Conservation (phyloP, 1,140 invertebrate species). For the Chymomyza costata region DNA sequence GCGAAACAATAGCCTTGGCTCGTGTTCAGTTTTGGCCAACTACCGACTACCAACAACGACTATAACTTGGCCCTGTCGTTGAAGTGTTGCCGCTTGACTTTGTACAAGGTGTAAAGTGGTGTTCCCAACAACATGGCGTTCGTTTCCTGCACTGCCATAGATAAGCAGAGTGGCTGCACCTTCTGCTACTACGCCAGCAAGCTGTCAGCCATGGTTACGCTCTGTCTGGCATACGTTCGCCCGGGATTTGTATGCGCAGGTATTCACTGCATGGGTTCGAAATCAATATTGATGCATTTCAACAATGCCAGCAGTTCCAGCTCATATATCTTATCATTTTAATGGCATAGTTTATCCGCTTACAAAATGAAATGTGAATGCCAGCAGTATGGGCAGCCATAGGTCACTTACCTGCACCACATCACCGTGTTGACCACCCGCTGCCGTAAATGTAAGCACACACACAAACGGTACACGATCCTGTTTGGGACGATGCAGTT, state of each 20-base stretch:
- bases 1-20: constrained; percentile 56
- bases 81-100: constrained; percentile 4
- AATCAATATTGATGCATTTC: constrained; percentile 53
- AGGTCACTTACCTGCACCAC: constrained; percentile 84
- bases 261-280: constrained; percentile 47
- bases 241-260: constrained; percentile 35
- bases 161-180: neutral
- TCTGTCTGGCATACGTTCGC: constrained; percentile 28
- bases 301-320: neutral
- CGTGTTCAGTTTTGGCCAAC: too few relatives aligned
- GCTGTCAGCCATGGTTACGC: constrained; percentile 49
- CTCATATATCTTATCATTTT: constrained; percentile 57
- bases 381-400: constrained; percentile 1
- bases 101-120: constrained; percentile 68
- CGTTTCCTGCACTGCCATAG: constrained; percentile 25
- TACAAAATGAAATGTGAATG: constrained; percentile 65
- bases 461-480: constrained; percentile 90
- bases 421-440: constrained; percentile 87
- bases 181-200: neutral
- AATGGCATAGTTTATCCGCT: constrained; percentile 64
- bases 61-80: neutral
- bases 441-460: constrained; percentile 89
- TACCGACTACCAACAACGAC: constrained; percentile 11
- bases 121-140: constrained; percentile 64
- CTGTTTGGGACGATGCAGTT: constrained; percentile 87